A percentile compares a stretch with the other conserved stretches of the same genome.
Conservation (phyloP, 2,797 vertebrate genomes). For the Gadopsis bispinosus region DNA sequence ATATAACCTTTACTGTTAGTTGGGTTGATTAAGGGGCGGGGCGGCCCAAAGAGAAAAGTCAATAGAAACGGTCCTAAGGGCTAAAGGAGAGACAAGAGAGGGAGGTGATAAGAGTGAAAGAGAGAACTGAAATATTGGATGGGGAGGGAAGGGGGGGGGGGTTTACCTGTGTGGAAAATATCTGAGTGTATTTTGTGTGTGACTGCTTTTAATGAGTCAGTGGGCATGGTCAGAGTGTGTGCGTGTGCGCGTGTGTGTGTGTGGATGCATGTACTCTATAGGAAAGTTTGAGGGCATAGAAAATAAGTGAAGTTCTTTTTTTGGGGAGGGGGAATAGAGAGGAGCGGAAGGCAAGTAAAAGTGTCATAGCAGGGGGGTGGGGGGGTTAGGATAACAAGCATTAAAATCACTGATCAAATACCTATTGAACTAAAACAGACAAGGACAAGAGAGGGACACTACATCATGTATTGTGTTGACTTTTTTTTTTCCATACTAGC, state of each 20-base stretch:
- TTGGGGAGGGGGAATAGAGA: not conserved
- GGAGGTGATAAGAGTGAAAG: conserved; percentile 45
- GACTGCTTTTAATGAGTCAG: conserved; percentile 32
- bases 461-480: conserved; percentile 78
- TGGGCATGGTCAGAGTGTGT: conserved; percentile 11
- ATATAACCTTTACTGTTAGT: conserved; percentile 87
- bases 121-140: conserved; percentile 46
- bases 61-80: conserved; percentile 76
- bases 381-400: conserved; percentile 79
- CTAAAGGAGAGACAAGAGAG: conserved; percentile 70
- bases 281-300: conserved; percentile 38
- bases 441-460: conserved; percentile 82
- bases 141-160: conserved; percentile 7
- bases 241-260: conserved; percentile 8
- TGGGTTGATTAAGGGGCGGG: conserved; percentile 80
- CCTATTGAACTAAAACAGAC: conserved; percentile 83
- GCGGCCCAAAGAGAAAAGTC: conserved; percentile 78
- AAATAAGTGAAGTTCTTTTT: conserved; percentile 55
- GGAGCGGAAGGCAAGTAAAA: conserved; percentile 41
- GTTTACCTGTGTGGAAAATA: conserved; percentile 59
- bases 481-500: conserved; percentile 78
- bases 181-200: conserved; percentile 40
- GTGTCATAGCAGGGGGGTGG: conserved; percentile 55
- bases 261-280: conserved; percentile 31
- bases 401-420: conserved; percentile 83